Evolutionary conservation across 1,140 invertebrate genomes (phyloP), one percentile per base, ranked within the genome.

Genomic region (Calycopis cecrops): DNA sequence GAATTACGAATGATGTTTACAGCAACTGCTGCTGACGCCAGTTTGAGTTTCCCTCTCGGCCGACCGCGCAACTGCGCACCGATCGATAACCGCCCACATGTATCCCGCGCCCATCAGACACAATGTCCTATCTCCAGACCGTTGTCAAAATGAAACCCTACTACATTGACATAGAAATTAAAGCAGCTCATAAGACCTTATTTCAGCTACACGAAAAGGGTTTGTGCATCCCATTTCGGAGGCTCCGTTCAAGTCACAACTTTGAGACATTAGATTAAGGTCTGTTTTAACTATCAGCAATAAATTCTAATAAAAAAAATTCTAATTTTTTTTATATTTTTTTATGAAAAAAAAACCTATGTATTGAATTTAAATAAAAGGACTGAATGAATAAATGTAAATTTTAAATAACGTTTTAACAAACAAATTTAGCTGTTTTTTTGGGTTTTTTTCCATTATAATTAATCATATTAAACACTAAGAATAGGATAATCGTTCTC

Each of bases 51-150:
- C 44, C 38, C 21, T 28, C 21, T 28, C 21, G 21, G 21, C 21
- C 21, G 2, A 6, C 21, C 71, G 74, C 71, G 70, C 76, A 70
- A 67, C 55, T 60, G 65, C 67, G 73, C 75, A 76, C 55, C 75
- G 75, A 82, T 82, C 79, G 76, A 82, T 82, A 82, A 53, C 68
- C 79, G 72, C 76, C 75, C 76, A 79, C 76, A 82, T 78, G 54
- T 68, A 65, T 63, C 59, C 59, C 51, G 35, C 52, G 34, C 37
- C 42, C 48, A 11, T 55, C 16, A 11, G n/a, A 52, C 47, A 60
- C 62, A 71, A 79, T 52, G 68, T 44, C 64, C 33, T 59, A 76
- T 66, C 63, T 67, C 47, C n/a, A 9, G 52, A 40, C 34, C 21
- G 12, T 35, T 33, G 9, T 10, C 18, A 6, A 52, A 18, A 21